Evolutionary conservation across 2,888 invertebrate species (phyloP).

Genomic region (Zootermopsis nevadensis): DNA sequence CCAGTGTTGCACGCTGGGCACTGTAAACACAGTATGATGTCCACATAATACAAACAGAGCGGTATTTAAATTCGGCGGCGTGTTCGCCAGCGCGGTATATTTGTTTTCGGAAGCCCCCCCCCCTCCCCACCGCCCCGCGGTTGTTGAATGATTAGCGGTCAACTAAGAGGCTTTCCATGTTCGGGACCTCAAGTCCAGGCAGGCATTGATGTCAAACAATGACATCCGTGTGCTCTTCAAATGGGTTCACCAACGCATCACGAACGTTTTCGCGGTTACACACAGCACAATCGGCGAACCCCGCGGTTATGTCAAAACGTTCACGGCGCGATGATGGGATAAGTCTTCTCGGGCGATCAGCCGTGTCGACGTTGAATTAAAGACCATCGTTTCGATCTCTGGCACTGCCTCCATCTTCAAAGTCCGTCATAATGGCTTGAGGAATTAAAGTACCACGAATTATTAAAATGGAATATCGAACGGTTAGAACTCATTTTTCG

Average conservation of each 20-base stretch:
- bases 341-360: no score
- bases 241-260: background rate
- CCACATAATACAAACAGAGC: constrained; percentile 18
- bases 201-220: background rate
- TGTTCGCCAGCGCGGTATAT: background rate
- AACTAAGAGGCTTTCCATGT: constrained; percentile 38
- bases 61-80: constrained; percentile 31
- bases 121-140: background rate
- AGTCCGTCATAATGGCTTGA: no score
- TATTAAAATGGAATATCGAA: no score
- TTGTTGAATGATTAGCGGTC: constrained; percentile 25
- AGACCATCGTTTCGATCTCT: no score
- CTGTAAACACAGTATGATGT: constrained; percentile 20
- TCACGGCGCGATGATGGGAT: no score
- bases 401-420: no score
- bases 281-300: background rate
- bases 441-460: no score
- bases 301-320: no score
- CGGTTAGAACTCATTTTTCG: no score
- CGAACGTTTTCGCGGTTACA: background rate
- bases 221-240: no score
- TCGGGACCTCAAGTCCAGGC: background rate
- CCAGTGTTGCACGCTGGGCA: background rate
- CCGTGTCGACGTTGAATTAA: no score
- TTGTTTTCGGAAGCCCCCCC: constrained; percentile 17